phyloP scores from a whole-genome alignment of 1,140 invertebrate genomes.

The Calliopsis andreniformis region DNA sequence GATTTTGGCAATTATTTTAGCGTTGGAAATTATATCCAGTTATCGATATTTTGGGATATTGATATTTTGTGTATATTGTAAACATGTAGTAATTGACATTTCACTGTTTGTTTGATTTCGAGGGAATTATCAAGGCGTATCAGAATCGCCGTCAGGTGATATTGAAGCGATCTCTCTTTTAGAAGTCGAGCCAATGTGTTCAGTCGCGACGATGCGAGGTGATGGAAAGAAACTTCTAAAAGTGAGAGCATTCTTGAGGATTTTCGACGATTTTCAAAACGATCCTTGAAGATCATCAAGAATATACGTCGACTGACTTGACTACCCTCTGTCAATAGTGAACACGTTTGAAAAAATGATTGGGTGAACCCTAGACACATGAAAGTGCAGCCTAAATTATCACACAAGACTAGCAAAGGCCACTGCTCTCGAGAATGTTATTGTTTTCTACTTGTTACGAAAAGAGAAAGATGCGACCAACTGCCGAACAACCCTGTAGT shows the following conservation, averaged over 20 bases:
- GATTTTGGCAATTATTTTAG: too few relatives aligned
- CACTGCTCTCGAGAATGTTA: conserved; percentile 13
- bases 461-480: conserved; percentile 52
- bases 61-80: too few relatives aligned
- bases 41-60: too few relatives aligned
- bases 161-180: neutral
- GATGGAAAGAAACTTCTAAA: neutral
- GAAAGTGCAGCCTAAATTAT: neutral
- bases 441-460: conserved; percentile 54
- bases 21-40: too few relatives aligned
- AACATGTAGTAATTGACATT: too few relatives aligned
- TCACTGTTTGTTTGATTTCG: too few relatives aligned
- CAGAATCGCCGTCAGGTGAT: too few relatives aligned
- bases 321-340: neutral
- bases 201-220: neutral
- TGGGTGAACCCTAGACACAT: neutral
- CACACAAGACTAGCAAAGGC: neutral
- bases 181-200: conserved; percentile 5
- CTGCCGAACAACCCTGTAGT: conserved; percentile 56
- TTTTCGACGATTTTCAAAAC: conserved; percentile 16
- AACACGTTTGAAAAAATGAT: neutral
- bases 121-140: neutral
- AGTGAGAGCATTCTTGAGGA: conserved; percentile 13
- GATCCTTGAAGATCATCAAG: conserved; percentile 42
- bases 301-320: neutral